Evolutionary conservation across 2,797 vertebrate species (phyloP), one percentile per base, ranked within the genome.

Genomic region (Melopsittacus undulatus): DNA sequence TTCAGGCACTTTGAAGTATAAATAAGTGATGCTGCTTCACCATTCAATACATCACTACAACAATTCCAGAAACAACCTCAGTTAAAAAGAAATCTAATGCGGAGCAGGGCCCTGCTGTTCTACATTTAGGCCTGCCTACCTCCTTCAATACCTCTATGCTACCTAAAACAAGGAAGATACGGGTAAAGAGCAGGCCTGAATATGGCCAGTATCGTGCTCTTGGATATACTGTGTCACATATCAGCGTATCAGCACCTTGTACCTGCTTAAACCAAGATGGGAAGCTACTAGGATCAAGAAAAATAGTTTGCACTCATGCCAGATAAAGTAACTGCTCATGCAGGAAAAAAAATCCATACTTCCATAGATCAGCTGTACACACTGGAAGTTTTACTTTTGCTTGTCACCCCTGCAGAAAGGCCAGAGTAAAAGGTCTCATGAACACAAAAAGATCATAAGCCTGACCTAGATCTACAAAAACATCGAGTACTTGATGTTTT

Each of bases 141-240:
- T 48, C 56, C 9, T 17, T 68, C 32, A 38, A 12, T 29, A 57
- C 17, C n/a, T 32, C 57, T 40, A 8, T 13, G 23, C 14, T 79
- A 43, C 54, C 13, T 43, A 23, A 67, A 67, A 67, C 14, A 5
- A 84, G 5, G 6, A 61, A 73, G 10, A 92, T 79, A 32, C 1
- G 0, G 9, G 10, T 38, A 13, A 85, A 59, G 1, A 3, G 6
- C 1, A 69, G 9, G 13, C 24, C 34, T 10, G 6, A 82, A 76
- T 6, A 66, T 0, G 0, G 5, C 11, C 21, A 74, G 38, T 11
- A 63, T 26, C 16, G 8, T 40, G 27, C 36, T 70, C 30, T 75
- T 36, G 19, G 3, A 20, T 36, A 3, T 11, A 43, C 3, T 4
- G 0, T 29, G 7, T 49, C 21, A 67, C 1, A 0, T 38, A 54